These are phyloP conservation scores for Apistogramma diplotaenia DNA, from an alignment of 2,113 vertebrate species.

Conservation along the genomic window DNA sequence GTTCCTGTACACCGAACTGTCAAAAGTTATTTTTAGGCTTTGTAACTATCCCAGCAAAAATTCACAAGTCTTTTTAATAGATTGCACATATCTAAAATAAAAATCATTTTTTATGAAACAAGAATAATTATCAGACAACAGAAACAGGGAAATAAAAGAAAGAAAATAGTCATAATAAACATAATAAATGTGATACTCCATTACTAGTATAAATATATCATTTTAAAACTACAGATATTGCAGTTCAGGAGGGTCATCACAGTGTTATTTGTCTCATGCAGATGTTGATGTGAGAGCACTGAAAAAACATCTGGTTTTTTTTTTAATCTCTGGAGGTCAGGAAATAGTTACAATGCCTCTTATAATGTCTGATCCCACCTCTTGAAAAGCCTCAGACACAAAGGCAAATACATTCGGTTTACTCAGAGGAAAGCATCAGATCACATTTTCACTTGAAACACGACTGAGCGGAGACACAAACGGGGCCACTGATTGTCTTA, in stretches of 20 bases:
- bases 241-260: neutral
- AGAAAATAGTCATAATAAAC: neutral
- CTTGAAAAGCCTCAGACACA: neutral
- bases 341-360: neutral
- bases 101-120: neutral
- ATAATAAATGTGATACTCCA: neutral
- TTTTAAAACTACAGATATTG: neutral
- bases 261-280: neutral
- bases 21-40: neutral
- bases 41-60: neutral
- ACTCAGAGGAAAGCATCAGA: neutral
- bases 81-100: neutral
- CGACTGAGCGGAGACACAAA: neutral
- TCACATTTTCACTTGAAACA: neutral
- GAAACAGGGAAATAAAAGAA: neutral
- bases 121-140: neutral
- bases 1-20: neutral
- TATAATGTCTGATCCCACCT: neutral
- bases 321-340: neutral
- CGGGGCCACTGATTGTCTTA: neutral
- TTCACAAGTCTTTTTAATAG: neutral
- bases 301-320: neutral
- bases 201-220: neutral
- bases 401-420: neutral
- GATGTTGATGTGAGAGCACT: neutral